Evolutionary conservation across 2,113 vertebrate species (phyloP).

Genomic region (Equus quagga): DNA sequence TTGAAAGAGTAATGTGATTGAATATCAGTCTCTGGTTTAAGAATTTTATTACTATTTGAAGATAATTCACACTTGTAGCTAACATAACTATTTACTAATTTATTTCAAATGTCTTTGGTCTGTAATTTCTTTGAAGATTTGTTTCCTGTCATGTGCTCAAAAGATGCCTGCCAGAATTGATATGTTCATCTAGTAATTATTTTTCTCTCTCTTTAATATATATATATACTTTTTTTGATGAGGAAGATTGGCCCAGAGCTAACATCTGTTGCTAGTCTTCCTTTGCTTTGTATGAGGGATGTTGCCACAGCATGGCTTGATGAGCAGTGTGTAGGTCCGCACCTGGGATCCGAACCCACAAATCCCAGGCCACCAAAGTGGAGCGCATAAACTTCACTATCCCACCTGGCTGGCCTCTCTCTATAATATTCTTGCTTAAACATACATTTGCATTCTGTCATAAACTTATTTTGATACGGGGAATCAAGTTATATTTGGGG

Average conservation of each 20-base stretch:
- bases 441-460: not conserved
- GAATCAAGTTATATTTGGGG: not conserved
- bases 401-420: not conserved
- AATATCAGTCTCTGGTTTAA: not conserved
- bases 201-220: not conserved
- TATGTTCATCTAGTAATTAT: slow-evolving; percentile 17
- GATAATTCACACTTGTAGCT: not conserved
- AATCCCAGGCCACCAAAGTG: too few relatives aligned
- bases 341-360: too few relatives aligned
- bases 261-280: too few relatives aligned
- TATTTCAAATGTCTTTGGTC: not conserved
- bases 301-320: too few relatives aligned
- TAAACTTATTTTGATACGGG: not conserved
- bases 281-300: too few relatives aligned
- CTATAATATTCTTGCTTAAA: not conserved
- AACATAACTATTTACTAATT: not conserved
- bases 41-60: not conserved
- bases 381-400: too few relatives aligned
- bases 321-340: too few relatives aligned
- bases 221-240: too few relatives aligned
- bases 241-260: too few relatives aligned
- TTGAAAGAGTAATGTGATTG: not conserved
- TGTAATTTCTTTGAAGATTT: not conserved
- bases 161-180: not conserved
- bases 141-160: not conserved